Evolutionary conservation across 2,113 vertebrate genomes (phyloP).

Genomic region (Myiozetetes cayanensis): DNA sequence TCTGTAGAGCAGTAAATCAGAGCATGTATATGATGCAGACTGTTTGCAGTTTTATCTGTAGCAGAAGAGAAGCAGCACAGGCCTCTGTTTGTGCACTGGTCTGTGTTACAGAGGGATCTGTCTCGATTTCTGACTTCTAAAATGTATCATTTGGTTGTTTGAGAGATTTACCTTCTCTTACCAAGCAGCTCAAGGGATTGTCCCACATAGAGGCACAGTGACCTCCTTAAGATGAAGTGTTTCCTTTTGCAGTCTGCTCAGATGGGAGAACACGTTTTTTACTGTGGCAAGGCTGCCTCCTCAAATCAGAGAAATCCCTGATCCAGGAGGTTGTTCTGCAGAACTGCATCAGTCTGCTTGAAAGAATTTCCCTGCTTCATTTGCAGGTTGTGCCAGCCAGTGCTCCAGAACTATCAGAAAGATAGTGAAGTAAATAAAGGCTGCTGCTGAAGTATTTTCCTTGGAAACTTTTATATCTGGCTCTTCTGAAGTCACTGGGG

Average conservation of each 20-base stretch:
- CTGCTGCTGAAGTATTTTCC: not conserved
- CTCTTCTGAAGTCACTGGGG: not conserved
- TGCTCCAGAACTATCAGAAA: not conserved
- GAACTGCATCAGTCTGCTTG: not conserved
- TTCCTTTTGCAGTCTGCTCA: not conserved
- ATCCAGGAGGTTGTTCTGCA: not conserved
- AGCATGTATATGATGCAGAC: fast-evolving
- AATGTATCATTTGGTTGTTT: not conserved
- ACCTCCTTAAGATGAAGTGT: not conserved
- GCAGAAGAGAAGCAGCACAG: not conserved
- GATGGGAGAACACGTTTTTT: not conserved
- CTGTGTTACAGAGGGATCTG: not conserved
- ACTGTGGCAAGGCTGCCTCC: not conserved
- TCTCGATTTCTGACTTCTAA: not conserved
- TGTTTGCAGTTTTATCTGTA: not conserved
- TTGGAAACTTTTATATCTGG: not conserved
- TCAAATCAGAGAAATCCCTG: not conserved
- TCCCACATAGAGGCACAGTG: not conserved
- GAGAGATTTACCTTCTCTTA: not conserved
- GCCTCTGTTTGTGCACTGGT: not conserved
- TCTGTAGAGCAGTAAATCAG: not conserved
- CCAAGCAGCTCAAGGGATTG: not conserved
- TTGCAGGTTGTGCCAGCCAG: not conserved
- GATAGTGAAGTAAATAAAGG: not conserved
- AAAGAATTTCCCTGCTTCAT: not conserved